A percentile compares a stretch with the other conserved stretches of the same genome.
Evolutionary conservation across 1,140 invertebrate genomes (phyloP).

Genomic region (Heliconius hermathena): DNA sequence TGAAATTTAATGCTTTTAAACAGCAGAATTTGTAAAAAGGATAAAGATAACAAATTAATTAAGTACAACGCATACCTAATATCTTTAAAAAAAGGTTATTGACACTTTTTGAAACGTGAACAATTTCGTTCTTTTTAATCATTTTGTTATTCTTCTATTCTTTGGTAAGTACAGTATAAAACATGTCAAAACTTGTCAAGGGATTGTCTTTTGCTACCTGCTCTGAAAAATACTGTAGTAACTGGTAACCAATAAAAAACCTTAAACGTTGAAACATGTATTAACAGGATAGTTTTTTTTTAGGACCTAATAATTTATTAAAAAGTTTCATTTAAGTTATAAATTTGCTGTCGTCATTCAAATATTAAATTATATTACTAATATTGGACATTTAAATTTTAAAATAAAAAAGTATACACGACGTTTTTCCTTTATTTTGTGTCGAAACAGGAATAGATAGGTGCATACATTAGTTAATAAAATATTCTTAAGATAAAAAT

Average conservation of each 20-base stretch:
- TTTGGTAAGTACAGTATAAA: not conserved
- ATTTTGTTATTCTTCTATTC: not conserved
- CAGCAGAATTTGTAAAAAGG: too few relatives aligned
- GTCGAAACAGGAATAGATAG: not conserved
- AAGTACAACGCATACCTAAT: too few relatives aligned
- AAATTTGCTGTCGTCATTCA: not conserved
- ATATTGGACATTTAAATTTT: too few relatives aligned
- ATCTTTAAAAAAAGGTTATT: not conserved
- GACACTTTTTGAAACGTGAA: not conserved
- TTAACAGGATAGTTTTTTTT: not conserved
- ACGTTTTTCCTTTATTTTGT: not conserved
- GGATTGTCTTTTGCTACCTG: not conserved
- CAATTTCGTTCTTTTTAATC: not conserved
- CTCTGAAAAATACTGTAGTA: not conserved
- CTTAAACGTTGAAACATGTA: not conserved
- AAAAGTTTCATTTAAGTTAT: not conserved
- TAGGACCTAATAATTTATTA: not conserved
- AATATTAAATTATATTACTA: too few relatives aligned
- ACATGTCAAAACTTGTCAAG: slow-evolving; percentile 34
- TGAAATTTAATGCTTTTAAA: too few relatives aligned
- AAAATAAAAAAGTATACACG: too few relatives aligned
- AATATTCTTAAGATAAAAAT: not conserved
- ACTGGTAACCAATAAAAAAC: not conserved
- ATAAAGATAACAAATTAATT: too few relatives aligned
- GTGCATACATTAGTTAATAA: too few relatives aligned